Conservation (phyloP, 2,113 vertebrate genomes). For the Picathartes gymnocephalus region DNA sequence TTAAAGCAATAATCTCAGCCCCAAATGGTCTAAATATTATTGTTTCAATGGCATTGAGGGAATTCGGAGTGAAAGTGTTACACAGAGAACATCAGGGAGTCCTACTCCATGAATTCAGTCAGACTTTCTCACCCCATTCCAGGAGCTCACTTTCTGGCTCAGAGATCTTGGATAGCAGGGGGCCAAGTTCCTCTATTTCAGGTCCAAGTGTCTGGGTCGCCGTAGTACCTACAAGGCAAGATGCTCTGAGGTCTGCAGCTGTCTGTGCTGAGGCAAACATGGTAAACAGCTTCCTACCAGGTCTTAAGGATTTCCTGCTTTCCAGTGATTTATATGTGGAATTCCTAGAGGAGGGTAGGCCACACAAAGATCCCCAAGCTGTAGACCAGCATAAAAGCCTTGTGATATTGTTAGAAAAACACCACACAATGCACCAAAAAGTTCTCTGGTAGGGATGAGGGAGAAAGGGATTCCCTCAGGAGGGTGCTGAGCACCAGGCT, state of each 20-base stretch:
- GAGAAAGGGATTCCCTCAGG: not conserved
- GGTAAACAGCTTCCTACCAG: not conserved
- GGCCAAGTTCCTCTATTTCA: not conserved
- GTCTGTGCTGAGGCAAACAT: not conserved
- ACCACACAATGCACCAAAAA: not conserved
- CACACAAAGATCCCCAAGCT: not conserved
- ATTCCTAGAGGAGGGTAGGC: slow-evolving; percentile 8
- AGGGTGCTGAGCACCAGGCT: not conserved
- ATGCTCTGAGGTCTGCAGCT: not conserved
- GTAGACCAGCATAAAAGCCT: not conserved
- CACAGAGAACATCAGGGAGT: not conserved
- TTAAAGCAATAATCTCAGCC: slow-evolving; percentile 56
- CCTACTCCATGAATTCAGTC: not conserved
- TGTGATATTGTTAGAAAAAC: not conserved
- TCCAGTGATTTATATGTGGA: not conserved
- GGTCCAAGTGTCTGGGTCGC: not conserved
- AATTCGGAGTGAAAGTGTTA: not conserved
- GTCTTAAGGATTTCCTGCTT: not conserved
- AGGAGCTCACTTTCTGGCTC: not conserved
- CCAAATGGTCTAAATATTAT: slow-evolving; percentile 45
- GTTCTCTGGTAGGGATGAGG: not conserved
- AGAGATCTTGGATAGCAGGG: not conserved
- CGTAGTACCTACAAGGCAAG: not conserved
- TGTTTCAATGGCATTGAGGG: slow-evolving; percentile 17
- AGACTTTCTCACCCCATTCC: not conserved